Conservation (phyloP, 2,113 vertebrate genomes). For the Brachyhypopomus gauderio region DNA sequence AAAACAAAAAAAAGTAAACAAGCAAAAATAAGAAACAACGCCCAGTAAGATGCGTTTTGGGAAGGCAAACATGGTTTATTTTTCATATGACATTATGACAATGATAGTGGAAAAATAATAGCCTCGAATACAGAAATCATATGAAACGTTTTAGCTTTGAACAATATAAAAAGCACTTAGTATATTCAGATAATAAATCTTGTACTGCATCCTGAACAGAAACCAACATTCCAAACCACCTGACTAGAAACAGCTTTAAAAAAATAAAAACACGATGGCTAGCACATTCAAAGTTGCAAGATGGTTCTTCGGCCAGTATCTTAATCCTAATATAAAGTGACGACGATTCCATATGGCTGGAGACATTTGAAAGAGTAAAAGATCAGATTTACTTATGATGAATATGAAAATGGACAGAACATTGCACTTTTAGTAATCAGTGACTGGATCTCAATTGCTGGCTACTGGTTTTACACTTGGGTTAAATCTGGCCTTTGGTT, state of each 20-base stretch:
- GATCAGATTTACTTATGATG: background rate
- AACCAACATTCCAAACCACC: background rate
- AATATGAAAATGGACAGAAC: background rate
- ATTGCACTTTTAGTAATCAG: background rate
- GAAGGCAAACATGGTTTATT: conserved; percentile 54
- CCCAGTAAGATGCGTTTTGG: conserved; percentile 38
- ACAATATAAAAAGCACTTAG: conserved; percentile 22
- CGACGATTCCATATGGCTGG: background rate
- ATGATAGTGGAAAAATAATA: conserved; percentile 20
- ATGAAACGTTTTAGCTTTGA: conserved; percentile 15
- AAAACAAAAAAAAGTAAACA: conserved; percentile 35
- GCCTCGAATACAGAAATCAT: background rate
- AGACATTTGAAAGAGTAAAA: background rate
- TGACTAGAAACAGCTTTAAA: background rate
- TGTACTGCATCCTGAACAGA: background rate
- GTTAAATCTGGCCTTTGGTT: background rate
- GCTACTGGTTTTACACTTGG: too few relatives aligned
- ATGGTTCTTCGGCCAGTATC: background rate
- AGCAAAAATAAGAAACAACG: conserved; percentile 30
- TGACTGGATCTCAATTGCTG: too few relatives aligned
- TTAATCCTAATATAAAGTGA: background rate
- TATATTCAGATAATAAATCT: background rate
- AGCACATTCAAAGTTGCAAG: background rate
- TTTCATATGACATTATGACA: conserved; percentile 33
- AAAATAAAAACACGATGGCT: background rate